These are phyloP conservation scores for Lordiphosa clarofinis DNA, from an alignment of 1,140 invertebrate species.

Conservation along the genomic window DNA sequence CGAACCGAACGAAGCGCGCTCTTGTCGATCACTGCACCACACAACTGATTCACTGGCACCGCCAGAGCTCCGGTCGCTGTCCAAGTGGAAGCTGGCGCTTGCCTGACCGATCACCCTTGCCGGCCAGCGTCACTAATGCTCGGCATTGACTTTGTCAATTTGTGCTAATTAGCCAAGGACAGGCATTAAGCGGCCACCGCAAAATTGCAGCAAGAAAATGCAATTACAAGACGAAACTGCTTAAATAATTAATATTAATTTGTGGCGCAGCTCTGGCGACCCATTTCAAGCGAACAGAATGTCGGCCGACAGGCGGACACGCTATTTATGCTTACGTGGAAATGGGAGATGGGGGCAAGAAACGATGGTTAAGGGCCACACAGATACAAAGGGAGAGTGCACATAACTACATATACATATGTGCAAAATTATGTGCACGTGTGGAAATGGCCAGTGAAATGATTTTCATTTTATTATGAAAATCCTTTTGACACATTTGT, in stretches of 20 bases:
- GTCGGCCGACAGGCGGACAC: constrained; percentile 3
- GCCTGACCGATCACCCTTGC: not conserved
- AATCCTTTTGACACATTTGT: too few relatives aligned
- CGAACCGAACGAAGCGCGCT: too few relatives aligned
- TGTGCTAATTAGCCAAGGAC: constrained; percentile 62
- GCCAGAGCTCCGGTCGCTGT: not conserved
- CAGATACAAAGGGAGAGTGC: not conserved
- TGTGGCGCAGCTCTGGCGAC: constrained; percentile 9
- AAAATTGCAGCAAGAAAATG: constrained; percentile 48
- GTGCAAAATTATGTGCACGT: not conserved
- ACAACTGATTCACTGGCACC: too few relatives aligned
- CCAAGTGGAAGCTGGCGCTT: constrained; percentile 17
- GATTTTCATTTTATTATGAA: too few relatives aligned
- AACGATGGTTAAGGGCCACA: too few relatives aligned
- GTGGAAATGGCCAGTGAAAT: not conserved
- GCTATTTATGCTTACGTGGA: too few relatives aligned
- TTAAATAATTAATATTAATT: constrained; percentile 69
- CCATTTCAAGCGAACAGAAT: constrained; percentile 18
- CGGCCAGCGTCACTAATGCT: constrained; percentile 19
- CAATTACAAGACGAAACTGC: constrained; percentile 48
- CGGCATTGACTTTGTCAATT: constrained; percentile 41
- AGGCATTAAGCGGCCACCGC: constrained; percentile 47
- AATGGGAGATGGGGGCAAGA: too few relatives aligned
- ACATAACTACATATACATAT: not conserved
- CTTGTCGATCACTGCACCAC: too few relatives aligned